Evolutionary conservation across 1,140 invertebrate genomes (phyloP).

Genomic region (Diprion similis): DNA sequence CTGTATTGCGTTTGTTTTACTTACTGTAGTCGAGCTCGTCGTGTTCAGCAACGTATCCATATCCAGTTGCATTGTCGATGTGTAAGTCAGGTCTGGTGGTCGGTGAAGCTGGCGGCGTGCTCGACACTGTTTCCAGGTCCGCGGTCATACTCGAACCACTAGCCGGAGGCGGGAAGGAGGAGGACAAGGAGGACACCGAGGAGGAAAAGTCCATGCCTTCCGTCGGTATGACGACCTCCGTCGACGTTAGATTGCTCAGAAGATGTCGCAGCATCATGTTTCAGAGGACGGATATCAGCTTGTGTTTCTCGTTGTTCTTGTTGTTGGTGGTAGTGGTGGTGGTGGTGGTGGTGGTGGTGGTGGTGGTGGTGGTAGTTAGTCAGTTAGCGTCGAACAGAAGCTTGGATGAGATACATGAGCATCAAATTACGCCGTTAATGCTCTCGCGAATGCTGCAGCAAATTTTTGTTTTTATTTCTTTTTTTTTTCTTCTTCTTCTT

Average conservation of each 20-base stretch:
- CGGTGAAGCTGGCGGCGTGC: slow-evolving; percentile 1
- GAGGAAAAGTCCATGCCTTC: slow-evolving; percentile 38
- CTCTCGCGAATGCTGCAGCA: not conserved
- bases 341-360: not conserved
- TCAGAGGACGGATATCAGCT: slow-evolving; percentile 2
- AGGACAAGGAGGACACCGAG: slow-evolving; percentile 29
- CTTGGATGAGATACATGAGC: no score
- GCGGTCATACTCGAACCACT: slow-evolving; percentile 35
- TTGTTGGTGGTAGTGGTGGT: not conserved
- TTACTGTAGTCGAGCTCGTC: slow-evolving; percentile 59
- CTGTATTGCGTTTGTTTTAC: slow-evolving; percentile 30
- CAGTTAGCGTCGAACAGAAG: not conserved
- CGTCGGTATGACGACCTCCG: slow-evolving; percentile 26
- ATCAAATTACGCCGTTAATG: no score
- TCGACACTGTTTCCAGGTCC: not conserved
- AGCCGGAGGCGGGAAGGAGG: slow-evolving; percentile 39
- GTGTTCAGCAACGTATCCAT: slow-evolving; percentile 49
- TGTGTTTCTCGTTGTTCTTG: not conserved
- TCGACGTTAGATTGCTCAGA: slow-evolving; percentile 31
- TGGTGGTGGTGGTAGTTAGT: not conserved
- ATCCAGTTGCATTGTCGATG: slow-evolving; percentile 51
- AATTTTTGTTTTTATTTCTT: slow-evolving; percentile 10
- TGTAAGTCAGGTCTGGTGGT: slow-evolving; percentile 39
- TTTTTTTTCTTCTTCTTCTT: not conserved
- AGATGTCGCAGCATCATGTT: slow-evolving; percentile 38